A percentile compares a stretch with the other conserved stretches of the same genome.
Evolutionary conservation across 2,113 vertebrate species (phyloP).

Genomic region (Catharus bicknelli): DNA sequence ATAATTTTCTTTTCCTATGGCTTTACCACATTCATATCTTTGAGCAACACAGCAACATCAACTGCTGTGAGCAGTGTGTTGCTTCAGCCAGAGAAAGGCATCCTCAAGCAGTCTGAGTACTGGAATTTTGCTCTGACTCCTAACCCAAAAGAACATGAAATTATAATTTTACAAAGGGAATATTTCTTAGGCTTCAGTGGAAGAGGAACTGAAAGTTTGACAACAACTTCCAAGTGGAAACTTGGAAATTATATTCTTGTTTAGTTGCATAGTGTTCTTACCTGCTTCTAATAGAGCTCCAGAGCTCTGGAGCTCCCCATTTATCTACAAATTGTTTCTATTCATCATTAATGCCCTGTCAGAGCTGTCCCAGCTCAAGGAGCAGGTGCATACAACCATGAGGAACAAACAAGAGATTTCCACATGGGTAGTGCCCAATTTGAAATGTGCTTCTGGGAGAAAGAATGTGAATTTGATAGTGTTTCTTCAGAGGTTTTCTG

Average conservation of each 20-base stretch:
- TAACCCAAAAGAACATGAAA: constrained; percentile 41
- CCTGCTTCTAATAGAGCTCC: not conserved
- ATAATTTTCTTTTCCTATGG: not conserved
- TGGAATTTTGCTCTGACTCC: constrained; percentile 45
- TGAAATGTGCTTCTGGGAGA: not conserved
- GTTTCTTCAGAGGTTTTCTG: not conserved
- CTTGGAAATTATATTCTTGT: not conserved
- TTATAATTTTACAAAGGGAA: constrained; percentile 36
- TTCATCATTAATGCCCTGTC: not conserved
- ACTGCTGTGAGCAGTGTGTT: not conserved
- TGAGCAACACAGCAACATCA: not conserved
- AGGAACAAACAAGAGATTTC: not conserved
- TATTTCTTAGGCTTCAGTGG: constrained; percentile 38
- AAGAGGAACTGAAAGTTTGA: not conserved
- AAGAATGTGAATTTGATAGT: not conserved
- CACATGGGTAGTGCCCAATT: not conserved
- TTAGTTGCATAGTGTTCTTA: not conserved
- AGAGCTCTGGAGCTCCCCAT: constrained; percentile 6
- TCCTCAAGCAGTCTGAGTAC: constrained; percentile 26
- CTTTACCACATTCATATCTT: not conserved
- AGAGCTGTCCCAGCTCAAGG: not conserved
- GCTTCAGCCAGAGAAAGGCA: constrained; percentile 44
- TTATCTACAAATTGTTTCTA: not conserved
- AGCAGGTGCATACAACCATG: not conserved
- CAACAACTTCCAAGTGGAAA: not conserved